Percentiles rank a stretch among this genome's conserved stretches.
phyloP scores from a whole-genome alignment of 2,888 invertebrate genomes.

The Pecten maximus region DNA sequence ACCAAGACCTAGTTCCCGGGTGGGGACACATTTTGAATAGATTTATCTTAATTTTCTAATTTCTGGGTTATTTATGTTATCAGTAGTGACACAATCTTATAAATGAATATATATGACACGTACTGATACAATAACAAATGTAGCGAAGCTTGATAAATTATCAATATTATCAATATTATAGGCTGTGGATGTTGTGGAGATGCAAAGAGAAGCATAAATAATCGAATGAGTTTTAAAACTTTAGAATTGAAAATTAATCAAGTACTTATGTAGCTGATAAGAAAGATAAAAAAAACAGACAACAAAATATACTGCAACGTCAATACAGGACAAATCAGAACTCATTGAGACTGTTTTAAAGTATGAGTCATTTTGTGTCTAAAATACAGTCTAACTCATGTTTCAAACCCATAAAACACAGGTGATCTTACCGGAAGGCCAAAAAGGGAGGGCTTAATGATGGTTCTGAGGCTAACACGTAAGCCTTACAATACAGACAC shows the following conservation, averaged over 20 bases:
- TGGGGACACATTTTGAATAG: background rate
- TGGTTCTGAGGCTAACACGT: background rate
- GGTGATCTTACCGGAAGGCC: background rate
- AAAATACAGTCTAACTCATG: conserved; percentile 11
- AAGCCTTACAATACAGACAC: background rate
- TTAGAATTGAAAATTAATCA: background rate
- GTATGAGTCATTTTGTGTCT: conserved; percentile 16
- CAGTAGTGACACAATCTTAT: background rate
- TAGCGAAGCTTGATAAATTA: no score
- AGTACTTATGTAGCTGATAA: background rate
- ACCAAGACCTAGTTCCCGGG: background rate
- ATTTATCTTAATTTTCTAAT: conserved; percentile 7
- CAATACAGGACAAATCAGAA: background rate
- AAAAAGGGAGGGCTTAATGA: background rate
- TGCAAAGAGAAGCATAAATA: no score
- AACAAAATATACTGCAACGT: background rate
- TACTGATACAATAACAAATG: background rate
- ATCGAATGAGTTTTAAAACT: background rate
- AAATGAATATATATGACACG: background rate
- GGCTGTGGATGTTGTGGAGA: no score
- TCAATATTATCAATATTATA: no score
- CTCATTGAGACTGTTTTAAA: background rate
- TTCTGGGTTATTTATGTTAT: conserved; percentile 26
- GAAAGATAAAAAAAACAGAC: background rate
- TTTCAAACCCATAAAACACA: conserved; percentile 6